Conservation (phyloP, 2,797 vertebrate genomes). For the Anableps anableps region DNA sequence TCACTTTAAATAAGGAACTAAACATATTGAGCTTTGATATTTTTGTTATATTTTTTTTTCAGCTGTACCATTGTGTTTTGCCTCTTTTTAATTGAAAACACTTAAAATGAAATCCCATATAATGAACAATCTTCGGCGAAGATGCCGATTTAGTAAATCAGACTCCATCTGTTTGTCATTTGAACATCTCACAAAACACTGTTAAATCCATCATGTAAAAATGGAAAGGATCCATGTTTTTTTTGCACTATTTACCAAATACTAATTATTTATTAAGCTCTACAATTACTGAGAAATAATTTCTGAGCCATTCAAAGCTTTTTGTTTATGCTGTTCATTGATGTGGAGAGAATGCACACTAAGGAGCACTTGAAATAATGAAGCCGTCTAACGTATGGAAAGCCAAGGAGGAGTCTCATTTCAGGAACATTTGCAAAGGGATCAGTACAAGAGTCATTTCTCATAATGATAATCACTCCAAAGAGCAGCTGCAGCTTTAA, state of each 20-base stretch:
- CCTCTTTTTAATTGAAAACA: too few relatives aligned
- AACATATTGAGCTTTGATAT: too few relatives aligned
- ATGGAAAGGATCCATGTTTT: neutral
- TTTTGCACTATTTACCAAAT: neutral
- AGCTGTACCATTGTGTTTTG: too few relatives aligned
- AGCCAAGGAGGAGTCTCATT: slow-evolving; percentile 53
- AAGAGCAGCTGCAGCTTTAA: slow-evolving; percentile 52
- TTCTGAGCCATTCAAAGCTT: neutral
- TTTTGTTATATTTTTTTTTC: too few relatives aligned
- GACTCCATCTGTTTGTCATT: neutral
- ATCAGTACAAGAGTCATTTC: slow-evolving; percentile 52
- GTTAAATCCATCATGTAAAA: neutral
- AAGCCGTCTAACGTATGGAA: slow-evolving; percentile 47
- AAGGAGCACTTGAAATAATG: slow-evolving; percentile 37
- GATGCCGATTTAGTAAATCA: too few relatives aligned
- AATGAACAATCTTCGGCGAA: too few relatives aligned
- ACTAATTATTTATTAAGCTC: neutral
- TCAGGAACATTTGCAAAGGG: slow-evolving; percentile 59
- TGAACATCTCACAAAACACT: neutral
- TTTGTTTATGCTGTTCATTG: neutral
- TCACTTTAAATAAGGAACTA: too few relatives aligned
- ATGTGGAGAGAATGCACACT: slow-evolving; percentile 23
- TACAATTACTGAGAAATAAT: neutral
- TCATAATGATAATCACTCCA: slow-evolving; percentile 58
- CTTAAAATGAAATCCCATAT: too few relatives aligned